Evolutionary conservation across 2,797 vertebrate genomes (phyloP).

Genomic region (Pangasius larnaudii): DNA sequence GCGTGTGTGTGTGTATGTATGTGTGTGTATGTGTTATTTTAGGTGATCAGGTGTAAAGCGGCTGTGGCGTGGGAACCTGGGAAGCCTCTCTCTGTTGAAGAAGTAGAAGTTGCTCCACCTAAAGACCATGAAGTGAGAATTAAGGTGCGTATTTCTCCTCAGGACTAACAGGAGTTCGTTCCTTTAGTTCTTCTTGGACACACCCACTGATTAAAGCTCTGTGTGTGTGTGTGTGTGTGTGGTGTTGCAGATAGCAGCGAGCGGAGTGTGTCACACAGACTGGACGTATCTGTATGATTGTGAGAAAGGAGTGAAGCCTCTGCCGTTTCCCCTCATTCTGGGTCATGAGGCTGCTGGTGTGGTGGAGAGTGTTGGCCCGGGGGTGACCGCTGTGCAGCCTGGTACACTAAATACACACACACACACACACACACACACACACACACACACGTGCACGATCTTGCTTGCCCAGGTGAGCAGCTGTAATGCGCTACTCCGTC

Average conservation of each 20-base stretch:
- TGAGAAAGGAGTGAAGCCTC: constrained; percentile 78
- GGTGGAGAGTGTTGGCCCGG: constrained; percentile 85
- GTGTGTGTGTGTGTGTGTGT: background rate
- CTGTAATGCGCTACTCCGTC: background rate
- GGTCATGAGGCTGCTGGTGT: constrained; percentile 86
- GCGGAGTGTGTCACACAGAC: constrained; percentile 85
- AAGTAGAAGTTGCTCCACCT: constrained; percentile 82
- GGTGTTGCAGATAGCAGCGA: constrained; percentile 74
- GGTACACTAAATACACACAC: constrained; percentile 65
- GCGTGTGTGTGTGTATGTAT: background rate
- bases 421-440: constrained; percentile 14
- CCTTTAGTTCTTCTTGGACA: background rate
- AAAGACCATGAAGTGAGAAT: constrained; percentile 85
- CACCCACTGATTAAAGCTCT: background rate
- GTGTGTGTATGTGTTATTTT: background rate
- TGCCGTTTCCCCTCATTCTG: constrained; percentile 81
- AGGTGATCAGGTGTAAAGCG: constrained; percentile 84
- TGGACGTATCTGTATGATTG: constrained; percentile 73
- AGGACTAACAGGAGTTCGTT: background rate
- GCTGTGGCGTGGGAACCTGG: constrained; percentile 84
- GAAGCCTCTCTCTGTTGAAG: constrained; percentile 80
- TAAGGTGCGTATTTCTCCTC: constrained; percentile 71
- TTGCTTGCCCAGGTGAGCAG: too few relatives aligned
- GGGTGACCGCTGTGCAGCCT: constrained; percentile 79
- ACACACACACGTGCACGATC: background rate